These are phyloP conservation scores for Atrichornis clamosus DNA, from an alignment of 2,113 vertebrate genomes.

Conservation along the genomic window DNA sequence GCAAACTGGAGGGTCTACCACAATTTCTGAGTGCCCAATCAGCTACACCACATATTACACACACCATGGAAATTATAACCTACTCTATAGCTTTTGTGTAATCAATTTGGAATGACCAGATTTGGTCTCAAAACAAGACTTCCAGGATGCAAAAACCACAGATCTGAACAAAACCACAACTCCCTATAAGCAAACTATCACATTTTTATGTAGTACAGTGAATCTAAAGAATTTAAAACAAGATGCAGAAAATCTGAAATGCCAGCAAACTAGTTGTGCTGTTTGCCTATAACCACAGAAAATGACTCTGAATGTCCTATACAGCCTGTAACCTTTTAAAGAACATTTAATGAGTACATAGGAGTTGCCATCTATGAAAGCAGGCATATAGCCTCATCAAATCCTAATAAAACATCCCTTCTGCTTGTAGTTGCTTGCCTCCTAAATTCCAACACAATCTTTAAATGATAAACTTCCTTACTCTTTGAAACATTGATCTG, in stretches of 20 bases:
- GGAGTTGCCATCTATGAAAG: not conserved
- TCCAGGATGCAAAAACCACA: slow-evolving; percentile 62
- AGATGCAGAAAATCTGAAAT: slow-evolving; percentile 36
- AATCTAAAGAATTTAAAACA: slow-evolving; percentile 51
- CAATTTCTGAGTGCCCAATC: slow-evolving; percentile 54
- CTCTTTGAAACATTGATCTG: not conserved
- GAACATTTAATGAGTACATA: not conserved
- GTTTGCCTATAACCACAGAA: slow-evolving; percentile 9
- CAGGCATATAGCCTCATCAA: not conserved
- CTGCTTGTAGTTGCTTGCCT: not conserved
- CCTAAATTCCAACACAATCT: not conserved
- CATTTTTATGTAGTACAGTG: slow-evolving; percentile 25
- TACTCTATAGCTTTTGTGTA: slow-evolving; percentile 52
- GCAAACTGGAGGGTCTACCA: slow-evolving; percentile 57
- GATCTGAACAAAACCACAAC: slow-evolving; percentile 47
- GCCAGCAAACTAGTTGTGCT: slow-evolving; percentile 16
- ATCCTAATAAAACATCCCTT: not conserved
- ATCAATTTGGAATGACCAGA: slow-evolving; percentile 54
- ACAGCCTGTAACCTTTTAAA: not conserved
- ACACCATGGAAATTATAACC: slow-evolving; percentile 61
- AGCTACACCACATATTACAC: slow-evolving; percentile 67
- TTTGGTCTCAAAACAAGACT: slow-evolving; percentile 63
- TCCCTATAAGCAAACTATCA: slow-evolving; percentile 54
- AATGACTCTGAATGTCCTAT: not conserved
- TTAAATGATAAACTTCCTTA: not conserved